These are phyloP conservation scores for Thalassoma bifasciatum DNA, from an alignment of 2,113 vertebrate genomes.

Conservation along the genomic window DNA sequence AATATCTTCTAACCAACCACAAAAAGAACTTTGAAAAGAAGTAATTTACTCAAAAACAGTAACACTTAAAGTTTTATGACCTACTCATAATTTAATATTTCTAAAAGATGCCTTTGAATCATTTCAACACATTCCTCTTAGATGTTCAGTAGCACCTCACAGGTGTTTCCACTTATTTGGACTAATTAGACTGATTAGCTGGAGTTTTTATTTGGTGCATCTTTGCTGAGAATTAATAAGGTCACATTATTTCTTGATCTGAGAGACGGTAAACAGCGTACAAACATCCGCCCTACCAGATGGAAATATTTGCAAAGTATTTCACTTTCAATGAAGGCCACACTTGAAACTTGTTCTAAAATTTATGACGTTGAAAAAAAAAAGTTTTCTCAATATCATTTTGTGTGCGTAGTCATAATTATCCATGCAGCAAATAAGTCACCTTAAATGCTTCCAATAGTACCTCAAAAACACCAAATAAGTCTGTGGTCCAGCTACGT, in stretches of 20 bases:
- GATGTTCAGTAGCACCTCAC: not conserved
- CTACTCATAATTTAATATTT: no score
- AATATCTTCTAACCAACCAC: not conserved
- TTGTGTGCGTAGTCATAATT: not conserved
- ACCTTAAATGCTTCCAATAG: no score
- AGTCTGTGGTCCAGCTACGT: no score
- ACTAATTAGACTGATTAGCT: constrained; percentile 9
- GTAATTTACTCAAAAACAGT: not conserved
- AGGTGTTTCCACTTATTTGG: constrained; percentile 6
- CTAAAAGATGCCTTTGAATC: not conserved
- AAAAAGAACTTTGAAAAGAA: not conserved
- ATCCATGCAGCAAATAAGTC: no score
- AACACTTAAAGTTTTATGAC: not conserved
- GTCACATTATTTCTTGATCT: not conserved
- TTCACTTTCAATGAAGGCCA: not conserved
- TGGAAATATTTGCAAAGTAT: not conserved
- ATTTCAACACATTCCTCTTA: not conserved
- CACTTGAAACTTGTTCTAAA: not conserved
- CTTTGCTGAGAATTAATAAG: not conserved
- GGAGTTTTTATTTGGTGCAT: not conserved
- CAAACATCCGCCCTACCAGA: not conserved
- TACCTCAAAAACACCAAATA: no score
- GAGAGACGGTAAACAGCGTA: not conserved
- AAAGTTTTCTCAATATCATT: not conserved
- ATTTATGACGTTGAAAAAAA: not conserved